Percentiles rank a stretch among this genome's conserved stretches.
Evolutionary conservation across 2,888 invertebrate genomes (phyloP).

Genomic region (Beris chalybata): DNA sequence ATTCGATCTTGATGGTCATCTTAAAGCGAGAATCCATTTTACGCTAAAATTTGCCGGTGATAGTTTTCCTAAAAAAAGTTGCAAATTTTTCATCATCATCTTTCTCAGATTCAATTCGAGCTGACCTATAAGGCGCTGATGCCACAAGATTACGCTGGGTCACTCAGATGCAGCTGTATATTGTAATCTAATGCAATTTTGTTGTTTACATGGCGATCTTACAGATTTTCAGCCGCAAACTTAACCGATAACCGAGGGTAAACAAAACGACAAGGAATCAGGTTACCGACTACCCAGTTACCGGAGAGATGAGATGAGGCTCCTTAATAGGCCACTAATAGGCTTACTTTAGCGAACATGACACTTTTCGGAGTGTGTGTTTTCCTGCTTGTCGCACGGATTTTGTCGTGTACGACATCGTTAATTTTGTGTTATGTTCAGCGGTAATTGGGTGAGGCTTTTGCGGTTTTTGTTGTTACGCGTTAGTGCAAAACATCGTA

Average conservation of each 20-base stretch:
- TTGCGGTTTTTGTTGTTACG: constrained; percentile 19
- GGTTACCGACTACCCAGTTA: constrained; percentile 10
- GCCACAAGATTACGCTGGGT: not conserved
- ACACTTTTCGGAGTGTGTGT: constrained; percentile 23
- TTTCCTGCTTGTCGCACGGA: constrained; percentile 26
- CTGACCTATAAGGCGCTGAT: not conserved
- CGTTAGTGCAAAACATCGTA: not conserved
- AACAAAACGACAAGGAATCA: constrained; percentile 22
- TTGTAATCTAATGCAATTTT: constrained; percentile 23
- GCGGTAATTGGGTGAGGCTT: constrained; percentile 24
- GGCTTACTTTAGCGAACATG: constrained; percentile 26
- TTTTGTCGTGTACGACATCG: constrained; percentile 26
- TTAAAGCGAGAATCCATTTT: not conserved
- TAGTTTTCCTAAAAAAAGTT: too few species aligned
- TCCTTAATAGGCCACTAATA: constrained; percentile 28
- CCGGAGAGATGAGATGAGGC: constrained; percentile 1
- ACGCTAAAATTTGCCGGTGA: too few species aligned
- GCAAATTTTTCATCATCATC: too few species aligned
- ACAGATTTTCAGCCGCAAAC: constrained; percentile 19
- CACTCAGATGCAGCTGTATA: not conserved
- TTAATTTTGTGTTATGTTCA: constrained; percentile 18
- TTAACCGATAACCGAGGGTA: constrained; percentile 14
- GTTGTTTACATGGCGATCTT: constrained; percentile 19
- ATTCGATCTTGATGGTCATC: not conserved
- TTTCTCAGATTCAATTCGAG: not conserved